Evolutionary conservation across 2,888 invertebrate genomes (phyloP), one percentile per base, ranked within the genome.

Genomic region (Drosophila formosana): DNA sequence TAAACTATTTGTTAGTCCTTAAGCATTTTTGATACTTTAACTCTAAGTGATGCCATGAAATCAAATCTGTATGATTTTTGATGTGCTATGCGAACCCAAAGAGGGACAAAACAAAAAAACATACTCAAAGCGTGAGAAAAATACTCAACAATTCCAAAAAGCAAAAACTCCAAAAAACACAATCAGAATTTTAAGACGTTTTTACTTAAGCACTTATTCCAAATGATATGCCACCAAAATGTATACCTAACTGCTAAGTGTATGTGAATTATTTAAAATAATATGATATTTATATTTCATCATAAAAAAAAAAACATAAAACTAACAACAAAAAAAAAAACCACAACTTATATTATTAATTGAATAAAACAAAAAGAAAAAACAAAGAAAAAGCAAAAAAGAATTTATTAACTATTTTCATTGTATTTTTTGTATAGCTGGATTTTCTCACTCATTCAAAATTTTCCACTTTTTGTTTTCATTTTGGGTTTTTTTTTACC

Each of bases 201-300:
- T 68, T 53, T 57, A 64, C 53, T 80, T 72, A 82, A 67, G 72
- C 69, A 78, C 80, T 72, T 68, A 82, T 68, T 83, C 83, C 86
- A 88, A 83, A 88, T 86, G 71, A 88, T 82, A 85, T 73, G 72
- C 74, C 57, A 88, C 83, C 89, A 86, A 89, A 84, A 49, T 84
- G 82, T 88, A 65, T 80, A 74, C 69, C 5, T 73, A 66, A 61
- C 41, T 60, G 55, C 52, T 72, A 85, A 85, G 64, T 84, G 51
- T 78, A 78, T 81, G 69, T 66, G 66, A 72, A 74, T 66, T 64
- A 64, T 80, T 77, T 77, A 66, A 70, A 63, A 77, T 73, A 66
- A 72, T 46, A 46, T 46, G 65, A 67, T 51, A 71, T 62, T 58
- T 68, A 67, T 66, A 66, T 63, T 58, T 51, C 60, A 69, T 58